Base-by-base conservation (phyloP, 2,113 vertebrate genomes). In the Actinemys pallida region DNA sequence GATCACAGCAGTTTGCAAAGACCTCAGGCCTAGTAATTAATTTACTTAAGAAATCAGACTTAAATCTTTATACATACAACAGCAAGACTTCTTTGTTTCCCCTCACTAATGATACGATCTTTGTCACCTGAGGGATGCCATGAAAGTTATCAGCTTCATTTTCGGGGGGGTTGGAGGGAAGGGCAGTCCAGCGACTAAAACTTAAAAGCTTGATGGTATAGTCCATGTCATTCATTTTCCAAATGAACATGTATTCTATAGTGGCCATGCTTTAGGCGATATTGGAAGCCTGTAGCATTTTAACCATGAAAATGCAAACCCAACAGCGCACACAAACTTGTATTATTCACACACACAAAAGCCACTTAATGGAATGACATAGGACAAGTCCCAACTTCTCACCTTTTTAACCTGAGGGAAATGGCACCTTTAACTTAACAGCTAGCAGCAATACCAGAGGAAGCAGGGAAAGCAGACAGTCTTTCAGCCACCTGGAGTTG, bases 371-470 rank as follows among this genome's bases (percentile, higher is more conserved):
- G 14, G 22, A 87, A 50, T 31, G 13, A 10, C 78, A 53, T 2
- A 47, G 62, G 79, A 47, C 93, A 42, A 88, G 35, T n/a, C 84
- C 5, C 4, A 0, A 91, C 85, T 89, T 80, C 50, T 94, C 42
- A 31, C n/a, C 19, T 89, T 72, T 93, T 94, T 80, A 56, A 78
- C 35, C 19, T 54, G 20, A 93, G n/a, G 50, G 25, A 94, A 89
- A 80, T 14, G 4, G 42, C 17, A 85, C 8, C 1, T 83, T 86
- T 88, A n/a, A 22, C 3, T 89, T 94, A 84, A 81, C 11, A 87
- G 13, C 35, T 81, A 84, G 75, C n/a, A 89, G 90, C 65, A 93
- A 75, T 47, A 86, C 14, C 25, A 84, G 39, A 90, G 75, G 59
- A 92, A 16, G 47, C 92, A 72, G 90, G 78, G 54, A 90, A 91